Conservation (phyloP, 2,797 vertebrate genomes). For the Enteromius fasciolatus region DNA sequence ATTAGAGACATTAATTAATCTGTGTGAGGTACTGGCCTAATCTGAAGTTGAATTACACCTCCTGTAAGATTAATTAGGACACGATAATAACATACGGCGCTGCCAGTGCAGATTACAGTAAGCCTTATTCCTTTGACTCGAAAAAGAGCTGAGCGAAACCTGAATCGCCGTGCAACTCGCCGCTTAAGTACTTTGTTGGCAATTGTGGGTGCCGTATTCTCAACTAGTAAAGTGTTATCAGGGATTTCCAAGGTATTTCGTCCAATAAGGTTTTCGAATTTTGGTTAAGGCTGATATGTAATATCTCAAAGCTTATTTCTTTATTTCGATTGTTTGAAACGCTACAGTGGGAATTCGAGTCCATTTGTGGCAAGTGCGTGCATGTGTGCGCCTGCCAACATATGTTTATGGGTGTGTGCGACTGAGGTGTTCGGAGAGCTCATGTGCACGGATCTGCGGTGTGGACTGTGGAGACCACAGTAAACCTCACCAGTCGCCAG, state of each 20-base stretch:
- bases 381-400: constrained; percentile 31
- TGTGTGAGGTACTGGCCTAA: constrained; percentile 90
- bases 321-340: constrained; percentile 7
- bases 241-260: constrained; percentile 26
- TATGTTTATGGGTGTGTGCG: constrained; percentile 37
- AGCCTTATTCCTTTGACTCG: constrained; percentile 79
- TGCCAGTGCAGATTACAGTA: constrained; percentile 92
- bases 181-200: constrained; percentile 85
- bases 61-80: constrained; percentile 96
- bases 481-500: constrained; percentile 87
- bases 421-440: constrained; percentile 35
- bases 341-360: constrained; percentile 19
- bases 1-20: constrained; percentile 96
- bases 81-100: constrained; percentile 91
- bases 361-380: constrained; percentile 23
- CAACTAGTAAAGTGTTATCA: constrained; percentile 34
- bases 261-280: constrained; percentile 18
- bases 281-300: constrained; percentile 6
- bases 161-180: constrained; percentile 87
- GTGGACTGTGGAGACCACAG: constrained; percentile 82
- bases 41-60: constrained; percentile 94
- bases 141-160: constrained; percentile 86
- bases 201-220: constrained; percentile 63
- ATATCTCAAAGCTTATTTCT: constrained; percentile 4
- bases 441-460: constrained; percentile 78